Conservation (phyloP, 2,888 invertebrate species). For the Diaphora mendica region DNA sequence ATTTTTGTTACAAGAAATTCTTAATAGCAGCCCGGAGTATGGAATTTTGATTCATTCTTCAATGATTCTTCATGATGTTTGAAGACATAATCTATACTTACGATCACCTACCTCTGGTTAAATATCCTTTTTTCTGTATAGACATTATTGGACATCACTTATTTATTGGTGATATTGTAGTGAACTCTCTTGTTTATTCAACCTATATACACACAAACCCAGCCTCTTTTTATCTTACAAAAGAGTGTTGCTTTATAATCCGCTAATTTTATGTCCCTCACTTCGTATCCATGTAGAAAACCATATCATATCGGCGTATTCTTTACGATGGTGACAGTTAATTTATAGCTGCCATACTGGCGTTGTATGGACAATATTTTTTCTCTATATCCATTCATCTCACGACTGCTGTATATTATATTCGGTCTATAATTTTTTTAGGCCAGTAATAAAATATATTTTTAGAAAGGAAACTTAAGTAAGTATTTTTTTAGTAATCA, state of each 20-base stretch:
- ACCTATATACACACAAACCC: too few species aligned
- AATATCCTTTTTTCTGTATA: too few species aligned
- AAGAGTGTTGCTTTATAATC: not conserved
- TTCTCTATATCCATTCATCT: constrained; percentile 57
- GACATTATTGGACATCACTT: too few species aligned
- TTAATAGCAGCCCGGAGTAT: too few species aligned
- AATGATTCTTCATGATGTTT: too few species aligned
- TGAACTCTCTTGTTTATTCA: too few species aligned
- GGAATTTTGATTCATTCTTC: too few species aligned
- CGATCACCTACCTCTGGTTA: too few species aligned
- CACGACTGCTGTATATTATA: constrained; percentile 41
- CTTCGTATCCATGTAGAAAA: constrained; percentile 42
- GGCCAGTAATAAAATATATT: constrained; percentile 2
- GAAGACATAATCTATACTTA: too few species aligned
- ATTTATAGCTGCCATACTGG: constrained; percentile 69
- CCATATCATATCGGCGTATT: constrained; percentile 50
- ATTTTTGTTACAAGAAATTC: too few species aligned
- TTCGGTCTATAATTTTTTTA: constrained; percentile 29
- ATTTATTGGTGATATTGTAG: not conserved
- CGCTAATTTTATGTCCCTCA: constrained; percentile 24
- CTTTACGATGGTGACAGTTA: constrained; percentile 68
- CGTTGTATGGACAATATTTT: constrained; percentile 66
- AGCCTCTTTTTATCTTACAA: too few species aligned
- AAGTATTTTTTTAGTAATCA: not conserved
- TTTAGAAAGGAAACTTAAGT: not conserved